Evolutionary conservation across 2,113 vertebrate species (phyloP).

Genomic region (Pavo muticus): DNA sequence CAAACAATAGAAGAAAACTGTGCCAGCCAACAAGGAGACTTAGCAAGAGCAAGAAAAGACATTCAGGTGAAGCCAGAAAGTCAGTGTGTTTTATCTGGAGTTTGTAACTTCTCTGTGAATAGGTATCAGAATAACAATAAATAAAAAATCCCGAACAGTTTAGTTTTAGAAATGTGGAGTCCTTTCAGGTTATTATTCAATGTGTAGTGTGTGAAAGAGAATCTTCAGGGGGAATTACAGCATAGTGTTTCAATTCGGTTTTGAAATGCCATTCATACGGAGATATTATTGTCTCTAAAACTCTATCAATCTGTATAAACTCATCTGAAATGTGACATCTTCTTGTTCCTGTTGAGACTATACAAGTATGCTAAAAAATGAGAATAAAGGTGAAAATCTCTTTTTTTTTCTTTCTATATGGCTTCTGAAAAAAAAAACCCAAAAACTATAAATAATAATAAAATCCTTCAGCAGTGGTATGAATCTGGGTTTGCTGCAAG

Average conservation of each 20-base stretch:
- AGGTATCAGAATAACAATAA: not conserved
- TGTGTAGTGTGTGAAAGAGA: not conserved
- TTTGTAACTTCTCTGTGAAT: not conserved
- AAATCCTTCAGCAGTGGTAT: not conserved
- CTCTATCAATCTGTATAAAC: constrained; percentile 18
- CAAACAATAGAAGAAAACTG: not conserved
- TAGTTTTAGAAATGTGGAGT: not conserved
- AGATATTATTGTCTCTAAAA: constrained; percentile 27
- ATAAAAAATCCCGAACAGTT: not conserved
- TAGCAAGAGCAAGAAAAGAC: not conserved
- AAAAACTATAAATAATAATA: constrained; percentile 41
- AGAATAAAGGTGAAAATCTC: not conserved
- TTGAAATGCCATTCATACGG: constrained; percentile 44
- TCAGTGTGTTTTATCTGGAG: not conserved
- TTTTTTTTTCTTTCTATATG: not conserved
- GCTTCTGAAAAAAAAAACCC: too few relatives aligned
- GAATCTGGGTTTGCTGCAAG: constrained; percentile 15
- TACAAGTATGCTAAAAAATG: not conserved
- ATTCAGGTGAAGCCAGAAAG: not conserved
- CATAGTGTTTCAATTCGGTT: not conserved
- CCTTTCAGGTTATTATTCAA: not conserved
- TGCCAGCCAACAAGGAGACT: not conserved
- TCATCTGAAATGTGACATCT: constrained; percentile 24
- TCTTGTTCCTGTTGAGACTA: constrained; percentile 6
- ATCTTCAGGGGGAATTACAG: constrained; percentile 23